A percentile compares a stretch with the other conserved stretches of the same genome.
phyloP scores from a whole-genome alignment of 2,888 invertebrate genomes.

The Idaea straminata region DNA sequence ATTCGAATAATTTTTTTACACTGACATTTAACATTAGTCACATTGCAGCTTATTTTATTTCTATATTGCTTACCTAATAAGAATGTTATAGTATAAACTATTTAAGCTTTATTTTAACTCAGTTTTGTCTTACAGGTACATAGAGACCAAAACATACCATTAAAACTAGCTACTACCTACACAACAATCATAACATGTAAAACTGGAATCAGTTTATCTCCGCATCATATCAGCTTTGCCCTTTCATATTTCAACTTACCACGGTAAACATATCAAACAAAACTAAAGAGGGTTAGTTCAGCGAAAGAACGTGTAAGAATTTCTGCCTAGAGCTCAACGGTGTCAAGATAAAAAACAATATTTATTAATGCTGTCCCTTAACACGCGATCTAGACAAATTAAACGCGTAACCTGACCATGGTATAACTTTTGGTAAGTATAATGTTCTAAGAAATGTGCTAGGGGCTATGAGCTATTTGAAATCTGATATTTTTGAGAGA shows the following conservation, averaged over 20 bases:
- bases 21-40: background rate
- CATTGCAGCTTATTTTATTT: background rate
- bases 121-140: too few relatives aligned
- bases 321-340: slow-evolving; percentile 64
- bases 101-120: too few relatives aligned
- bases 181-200: background rate
- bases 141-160: background rate
- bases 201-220: slow-evolving; percentile 21
- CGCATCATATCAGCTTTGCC: slow-evolving; percentile 31
- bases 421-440: slow-evolving; percentile 50
- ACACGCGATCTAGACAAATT: slow-evolving; percentile 77
- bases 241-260: slow-evolving; percentile 38
- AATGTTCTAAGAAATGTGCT: slow-evolving; percentile 49
- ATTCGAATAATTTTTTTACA: background rate
- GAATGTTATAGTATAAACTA: background rate
- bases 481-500: slow-evolving; percentile 35
- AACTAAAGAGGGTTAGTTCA: slow-evolving; percentile 60
- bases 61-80: background rate
- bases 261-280: slow-evolving; percentile 38
- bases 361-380: slow-evolving; percentile 66
- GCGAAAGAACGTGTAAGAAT: slow-evolving; percentile 74
- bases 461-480: slow-evolving; percentile 34
- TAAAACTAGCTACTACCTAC: slow-evolving; percentile 7
- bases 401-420: slow-evolving; percentile 72
- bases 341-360: slow-evolving; percentile 73